Conservation (phyloP, 2,888 invertebrate species). For the Campaea margaritaria region DNA sequence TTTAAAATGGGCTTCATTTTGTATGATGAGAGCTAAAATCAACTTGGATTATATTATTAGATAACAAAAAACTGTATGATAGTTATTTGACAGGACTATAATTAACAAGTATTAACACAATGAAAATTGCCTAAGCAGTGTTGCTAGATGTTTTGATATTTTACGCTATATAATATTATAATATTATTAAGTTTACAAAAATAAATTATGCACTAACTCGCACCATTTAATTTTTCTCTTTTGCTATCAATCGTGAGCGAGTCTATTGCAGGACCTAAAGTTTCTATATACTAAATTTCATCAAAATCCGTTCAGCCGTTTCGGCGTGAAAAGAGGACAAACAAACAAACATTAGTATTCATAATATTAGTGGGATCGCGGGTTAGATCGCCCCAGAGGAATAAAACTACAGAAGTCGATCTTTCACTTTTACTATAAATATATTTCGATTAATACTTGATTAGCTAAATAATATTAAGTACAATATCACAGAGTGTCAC, state of each 20-base stretch:
- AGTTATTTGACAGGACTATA: background rate
- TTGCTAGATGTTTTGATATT: constrained; percentile 34
- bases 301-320: too few relatives aligned
- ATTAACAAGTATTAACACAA: constrained; percentile 21
- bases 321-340: too few relatives aligned
- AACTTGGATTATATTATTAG: too few relatives aligned
- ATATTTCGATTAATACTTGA: constrained; percentile 69
- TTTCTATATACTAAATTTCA: too few relatives aligned
- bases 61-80: too few relatives aligned
- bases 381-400: background rate
- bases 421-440: constrained; percentile 58
- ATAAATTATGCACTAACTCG: constrained; percentile 39
- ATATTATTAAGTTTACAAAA: constrained; percentile 32
- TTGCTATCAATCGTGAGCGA: background rate
- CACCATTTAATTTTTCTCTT: constrained; percentile 12
- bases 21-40: too few relatives aligned
- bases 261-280: too few relatives aligned
- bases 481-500: constrained; percentile 78
- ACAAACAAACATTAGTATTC: too few relatives aligned
- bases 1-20: too few relatives aligned
- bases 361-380: too few relatives aligned
- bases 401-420: background rate
- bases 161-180: constrained; percentile 27
- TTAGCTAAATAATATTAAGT: constrained; percentile 39
- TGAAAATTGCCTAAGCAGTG: constrained; percentile 30